Evolutionary conservation across 2,888 invertebrate genomes (phyloP).

Genomic region (Pandemis heparana): DNA sequence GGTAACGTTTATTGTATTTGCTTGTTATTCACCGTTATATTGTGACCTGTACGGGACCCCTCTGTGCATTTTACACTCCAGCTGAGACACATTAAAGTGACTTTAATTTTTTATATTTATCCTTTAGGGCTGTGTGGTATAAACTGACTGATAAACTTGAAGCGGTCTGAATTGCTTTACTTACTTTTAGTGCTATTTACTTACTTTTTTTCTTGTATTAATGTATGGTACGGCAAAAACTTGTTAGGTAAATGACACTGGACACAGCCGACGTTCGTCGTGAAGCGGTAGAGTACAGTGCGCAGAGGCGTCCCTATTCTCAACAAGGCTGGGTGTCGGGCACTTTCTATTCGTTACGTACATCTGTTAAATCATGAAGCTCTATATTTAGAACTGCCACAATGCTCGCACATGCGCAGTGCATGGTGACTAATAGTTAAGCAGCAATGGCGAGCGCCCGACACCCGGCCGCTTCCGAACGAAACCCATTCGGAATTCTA

Average conservation of each 20-base stretch:
- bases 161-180: not conserved
- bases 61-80: not conserved
- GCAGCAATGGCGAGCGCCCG: not conserved
- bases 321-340: conserved; percentile 17
- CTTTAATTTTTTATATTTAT: not conserved
- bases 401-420: not conserved
- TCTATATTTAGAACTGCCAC: not conserved
- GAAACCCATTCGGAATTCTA: conserved; percentile 48
- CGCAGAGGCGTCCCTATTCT: conserved; percentile 10
- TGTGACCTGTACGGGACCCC: conserved; percentile 27
- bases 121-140: not conserved
- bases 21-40: conserved; percentile 68
- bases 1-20: conserved; percentile 65
- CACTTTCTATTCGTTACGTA: not conserved
- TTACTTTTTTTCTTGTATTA: too few relatives aligned
- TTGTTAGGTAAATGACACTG: not conserved
- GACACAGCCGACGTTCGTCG: not conserved
- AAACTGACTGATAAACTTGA: not conserved
- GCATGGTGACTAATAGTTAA: not conserved
- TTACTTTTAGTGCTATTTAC: not conserved
- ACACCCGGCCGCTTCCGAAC: conserved; percentile 44
- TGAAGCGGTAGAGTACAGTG: conserved; percentile 1
- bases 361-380: not conserved
- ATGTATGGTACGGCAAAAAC: not conserved
- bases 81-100: not conserved